phyloP scores from a whole-genome alignment of 1,140 invertebrate genomes.

The Daktulosphaira vitifoliae region DNA sequence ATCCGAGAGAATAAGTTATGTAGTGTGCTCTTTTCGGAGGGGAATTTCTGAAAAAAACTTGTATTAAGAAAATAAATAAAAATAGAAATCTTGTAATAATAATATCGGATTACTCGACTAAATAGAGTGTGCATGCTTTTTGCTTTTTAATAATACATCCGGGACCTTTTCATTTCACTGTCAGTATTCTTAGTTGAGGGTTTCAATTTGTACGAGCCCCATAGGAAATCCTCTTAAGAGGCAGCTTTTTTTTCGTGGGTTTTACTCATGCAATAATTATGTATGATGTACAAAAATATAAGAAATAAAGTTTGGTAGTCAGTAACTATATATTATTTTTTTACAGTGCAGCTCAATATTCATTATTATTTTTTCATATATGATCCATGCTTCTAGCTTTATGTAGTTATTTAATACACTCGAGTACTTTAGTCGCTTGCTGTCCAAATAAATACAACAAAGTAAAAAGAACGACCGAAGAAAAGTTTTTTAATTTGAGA shows the following conservation, averaged over 20 bases:
- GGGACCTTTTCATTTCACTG: constrained; percentile 18
- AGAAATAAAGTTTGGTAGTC: neutral
- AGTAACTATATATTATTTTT: constrained; percentile 7
- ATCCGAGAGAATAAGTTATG: neutral
- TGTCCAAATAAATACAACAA: neutral
- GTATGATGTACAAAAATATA: constrained; percentile 4
- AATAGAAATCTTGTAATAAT: constrained; percentile 7
- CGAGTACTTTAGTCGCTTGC: neutral
- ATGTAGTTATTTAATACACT: neutral
- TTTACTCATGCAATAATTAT: constrained; percentile 9
- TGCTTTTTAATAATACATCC: constrained; percentile 32
- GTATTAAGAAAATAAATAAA: constrained; percentile 22
- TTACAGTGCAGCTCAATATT: constrained; percentile 2
- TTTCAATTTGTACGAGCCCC: constrained; percentile 10
- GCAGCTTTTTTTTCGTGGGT: neutral
- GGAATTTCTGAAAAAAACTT: constrained; percentile 2
- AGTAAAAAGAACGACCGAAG: constrained; percentile 4
- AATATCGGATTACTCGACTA: constrained; percentile 20
- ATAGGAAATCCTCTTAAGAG: constrained; percentile 21
- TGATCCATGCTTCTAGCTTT: too few species aligned
- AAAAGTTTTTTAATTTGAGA: constrained; percentile 32
- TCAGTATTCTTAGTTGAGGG: neutral
- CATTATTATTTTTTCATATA: neutral
- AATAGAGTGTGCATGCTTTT: constrained; percentile 1
- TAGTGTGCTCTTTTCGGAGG: too few species aligned